Base-by-base conservation (phyloP, 1,140 invertebrate genomes). In the Pseudomyrmex concolor region DNA sequence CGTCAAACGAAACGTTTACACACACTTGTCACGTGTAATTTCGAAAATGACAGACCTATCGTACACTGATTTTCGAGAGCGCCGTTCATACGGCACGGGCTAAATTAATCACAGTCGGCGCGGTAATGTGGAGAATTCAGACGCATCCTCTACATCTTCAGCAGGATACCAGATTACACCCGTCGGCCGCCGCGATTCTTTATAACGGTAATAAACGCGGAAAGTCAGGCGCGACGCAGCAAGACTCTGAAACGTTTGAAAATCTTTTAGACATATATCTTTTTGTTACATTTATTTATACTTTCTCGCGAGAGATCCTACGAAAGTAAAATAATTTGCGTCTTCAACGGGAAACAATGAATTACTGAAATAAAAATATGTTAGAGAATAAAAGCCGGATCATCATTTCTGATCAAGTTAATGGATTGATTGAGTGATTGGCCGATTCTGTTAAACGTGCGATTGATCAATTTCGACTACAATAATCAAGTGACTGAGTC, bases 121-220 rank as follows among this genome's bases (percentile, higher is more conserved):
- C 89, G 92, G 34, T 93, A 77, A 94, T 94, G 93, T 94, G 93
- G 93, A 93, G 93, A 84, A 93, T 93, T 86, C 93, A 93, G 86
- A 91, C 92, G 43, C 93, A 94, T 88, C 91, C 92, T 45, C 84
- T 93, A 83, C 92, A 93, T 89, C 88, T 94, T 89, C 93, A 93
- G 81, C 92, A 93, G 87, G 91, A 93, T n/a, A 90, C 88, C 70
- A 85, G 93, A 84, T 78, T 93, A 80, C 92, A 93, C 90, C 93
- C 92, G 48, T 90, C 92, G n/a, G 86, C 92, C 45, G 89, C 93
- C 74, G 91, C 92, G 17, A 90, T 94, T 78, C 83, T 94, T 86
- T 94, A 94, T 70, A 93, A 94, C 81, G 93, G 93, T 93, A 92
- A 80, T 50, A 15, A 34, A 57, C 12, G 25, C 17, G 12, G 45